Percentiles rank a stretch among this genome's conserved stretches.
These are phyloP conservation scores for Bothrops alternatus DNA, from an alignment of 2,797 vertebrate species.

Conservation along the genomic window DNA sequence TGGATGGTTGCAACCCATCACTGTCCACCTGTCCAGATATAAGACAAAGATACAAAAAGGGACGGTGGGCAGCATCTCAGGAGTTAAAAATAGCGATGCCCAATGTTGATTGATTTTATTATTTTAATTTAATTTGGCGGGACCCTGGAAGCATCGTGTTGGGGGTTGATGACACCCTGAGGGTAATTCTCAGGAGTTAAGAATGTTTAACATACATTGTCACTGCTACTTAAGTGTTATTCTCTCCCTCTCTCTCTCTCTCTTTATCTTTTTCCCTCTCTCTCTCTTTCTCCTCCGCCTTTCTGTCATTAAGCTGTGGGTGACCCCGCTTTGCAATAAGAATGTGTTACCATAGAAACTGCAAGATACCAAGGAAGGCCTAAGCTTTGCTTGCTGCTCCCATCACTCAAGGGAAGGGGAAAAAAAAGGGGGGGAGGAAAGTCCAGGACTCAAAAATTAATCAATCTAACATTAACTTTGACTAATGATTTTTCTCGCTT, in stretches of 20 bases:
- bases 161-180: neutral
- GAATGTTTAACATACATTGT: constrained; percentile 58
- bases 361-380: constrained; percentile 48
- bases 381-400: constrained; percentile 37
- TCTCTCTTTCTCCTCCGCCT: neutral
- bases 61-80: neutral
- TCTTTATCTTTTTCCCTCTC: neutral
- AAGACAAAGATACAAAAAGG: neutral
- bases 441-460: constrained; percentile 58
- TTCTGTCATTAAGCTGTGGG: constrained; percentile 45
- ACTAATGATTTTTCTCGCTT: constrained; percentile 35
- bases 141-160: neutral
- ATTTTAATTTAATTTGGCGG: neutral
- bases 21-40: neutral
- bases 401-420: constrained; percentile 47
- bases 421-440: neutral
- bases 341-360: constrained; percentile 57
- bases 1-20: neutral
- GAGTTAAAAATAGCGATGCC: neutral
- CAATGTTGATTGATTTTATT: neutral
- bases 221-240: constrained; percentile 15
- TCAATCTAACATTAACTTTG: constrained; percentile 60
- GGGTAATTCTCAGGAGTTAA: constrained; percentile 52
- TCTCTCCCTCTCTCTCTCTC: neutral
- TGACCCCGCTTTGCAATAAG: constrained; percentile 37